Percentiles rank a stretch among this genome's conserved stretches.
phyloP scores from a whole-genome alignment of 2,888 invertebrate species.

The Lapara coniferarum region DNA sequence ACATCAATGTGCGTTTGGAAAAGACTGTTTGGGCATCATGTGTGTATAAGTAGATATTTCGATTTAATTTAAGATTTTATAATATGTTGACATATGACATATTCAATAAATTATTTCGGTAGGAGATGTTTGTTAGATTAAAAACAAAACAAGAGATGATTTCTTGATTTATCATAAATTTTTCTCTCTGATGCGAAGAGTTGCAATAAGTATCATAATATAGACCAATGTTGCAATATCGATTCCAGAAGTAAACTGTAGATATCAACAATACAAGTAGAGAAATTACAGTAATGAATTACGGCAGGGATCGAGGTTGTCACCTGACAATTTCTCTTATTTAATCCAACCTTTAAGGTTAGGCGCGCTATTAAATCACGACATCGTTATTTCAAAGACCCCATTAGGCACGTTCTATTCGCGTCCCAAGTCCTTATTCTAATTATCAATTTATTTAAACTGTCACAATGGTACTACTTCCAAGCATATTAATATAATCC shows the following conservation, averaged over 20 bases:
- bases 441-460: slow-evolving; percentile 16
- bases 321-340: slow-evolving; percentile 14
- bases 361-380: slow-evolving; percentile 19
- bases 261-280: background rate
- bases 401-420: slow-evolving; percentile 21
- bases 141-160: too few species aligned
- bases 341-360: slow-evolving; percentile 11
- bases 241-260: background rate
- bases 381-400: slow-evolving; percentile 16
- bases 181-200: too few species aligned
- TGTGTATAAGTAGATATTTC: background rate
- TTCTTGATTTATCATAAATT: too few species aligned
- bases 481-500: background rate
- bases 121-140: too few species aligned
- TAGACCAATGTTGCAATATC: too few species aligned
- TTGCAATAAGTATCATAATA: too few species aligned
- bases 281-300: slow-evolving; percentile 10
- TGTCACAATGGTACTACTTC: slow-evolving; percentile 1
- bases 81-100: too few species aligned
- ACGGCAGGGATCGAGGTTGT: background rate
- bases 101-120: too few species aligned
- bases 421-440: slow-evolving; percentile 15
- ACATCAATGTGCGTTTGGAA: slow-evolving; percentile 25
- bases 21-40: background rate
- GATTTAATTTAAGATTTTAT: background rate